Evolutionary conservation across 2,888 invertebrate genomes (phyloP), one percentile per base, ranked within the genome.

Genomic region (Leucoptera coffeella): DNA sequence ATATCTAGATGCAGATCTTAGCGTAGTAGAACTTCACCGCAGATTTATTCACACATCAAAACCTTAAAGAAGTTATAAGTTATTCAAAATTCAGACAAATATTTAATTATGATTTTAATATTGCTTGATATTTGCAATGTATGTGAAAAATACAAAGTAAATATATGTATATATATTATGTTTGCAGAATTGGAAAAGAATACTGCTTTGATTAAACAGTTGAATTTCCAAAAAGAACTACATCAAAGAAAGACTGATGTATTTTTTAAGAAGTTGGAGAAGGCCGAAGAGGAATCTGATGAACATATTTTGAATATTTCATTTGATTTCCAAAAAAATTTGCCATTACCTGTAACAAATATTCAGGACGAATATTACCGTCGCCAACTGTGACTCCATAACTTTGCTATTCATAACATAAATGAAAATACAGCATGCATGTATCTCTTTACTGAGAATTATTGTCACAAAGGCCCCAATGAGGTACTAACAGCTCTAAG

Each of bases 51-150:
- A 7, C 8, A 8, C 6, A 17, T 17, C 17, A 6, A 2, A 12
- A 15, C 15, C 14, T 24, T 6, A 2, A 15, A n/a, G 5, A 11
- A 14, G 9, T 25, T 4, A 11, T 15, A 8, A 25, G 4, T 2
- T 25, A 25, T 10, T 15, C 25, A 14, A 30, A 32, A 17, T 35
- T 32, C 24, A 22, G 23, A 17, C 28, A 35, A 14, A 23, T 36
- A 4, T 36, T 36, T 14, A 33, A 31, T 13, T 25, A 32, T 9
- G 31, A 35, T 12, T 36, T 32, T 23, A 36, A 35, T 23, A 25
- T 30, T 25, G 26, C 28, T n/a, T 35, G 29, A 36, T 22, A 29
- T 34, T 11, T 34, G 34, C 26, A 31, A 27, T 13, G 14, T 22
- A 17, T 35, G 32, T 23, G 31, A 29, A 28, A 32, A 30, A 28